Conservation (phyloP, 2,888 invertebrate species). For the Mesochorus sp. region DNA sequence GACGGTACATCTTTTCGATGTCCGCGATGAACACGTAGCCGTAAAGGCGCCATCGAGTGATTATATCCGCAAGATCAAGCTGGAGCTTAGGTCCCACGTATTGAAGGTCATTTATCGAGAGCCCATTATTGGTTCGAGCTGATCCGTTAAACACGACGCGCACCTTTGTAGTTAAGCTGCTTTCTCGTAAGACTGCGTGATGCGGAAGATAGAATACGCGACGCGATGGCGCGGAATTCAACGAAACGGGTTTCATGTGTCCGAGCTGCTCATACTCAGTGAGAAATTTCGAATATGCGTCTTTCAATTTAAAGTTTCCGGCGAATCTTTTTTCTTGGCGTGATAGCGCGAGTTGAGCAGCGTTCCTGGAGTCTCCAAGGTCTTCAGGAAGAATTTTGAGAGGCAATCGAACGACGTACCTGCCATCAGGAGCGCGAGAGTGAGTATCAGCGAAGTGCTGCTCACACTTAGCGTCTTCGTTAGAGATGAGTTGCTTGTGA, state of each 20-base stretch:
- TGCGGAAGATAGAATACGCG: conserved; percentile 46
- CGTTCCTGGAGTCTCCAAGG: background rate
- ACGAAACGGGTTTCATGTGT: conserved; percentile 23
- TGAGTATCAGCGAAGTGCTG: conserved; percentile 22
- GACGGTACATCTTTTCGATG: conserved; percentile 42
- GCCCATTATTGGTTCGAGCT: conserved; percentile 63
- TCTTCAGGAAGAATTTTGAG: background rate
- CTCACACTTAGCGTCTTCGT: conserved; percentile 42
- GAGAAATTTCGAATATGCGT: conserved; percentile 15
- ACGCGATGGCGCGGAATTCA: background rate
- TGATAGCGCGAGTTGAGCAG: background rate
- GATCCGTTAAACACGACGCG: conserved; percentile 58
- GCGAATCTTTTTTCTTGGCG: background rate
- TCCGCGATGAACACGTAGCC: conserved; percentile 40
- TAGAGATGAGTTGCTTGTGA: background rate
- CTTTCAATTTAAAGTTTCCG: background rate
- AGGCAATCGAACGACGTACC: conserved; percentile 33
- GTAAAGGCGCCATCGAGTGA: conserved; percentile 36
- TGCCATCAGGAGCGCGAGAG: background rate
- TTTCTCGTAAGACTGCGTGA: conserved; percentile 73
- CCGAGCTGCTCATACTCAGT: conserved; percentile 24
- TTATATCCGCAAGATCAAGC: background rate
- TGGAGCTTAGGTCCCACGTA: conserved; percentile 72
- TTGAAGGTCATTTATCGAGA: conserved; percentile 67
- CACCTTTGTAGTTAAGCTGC: conserved; percentile 14